Evolutionary conservation across 2,113 vertebrate genomes (phyloP).

Genomic region (Pithys albifrons): DNA sequence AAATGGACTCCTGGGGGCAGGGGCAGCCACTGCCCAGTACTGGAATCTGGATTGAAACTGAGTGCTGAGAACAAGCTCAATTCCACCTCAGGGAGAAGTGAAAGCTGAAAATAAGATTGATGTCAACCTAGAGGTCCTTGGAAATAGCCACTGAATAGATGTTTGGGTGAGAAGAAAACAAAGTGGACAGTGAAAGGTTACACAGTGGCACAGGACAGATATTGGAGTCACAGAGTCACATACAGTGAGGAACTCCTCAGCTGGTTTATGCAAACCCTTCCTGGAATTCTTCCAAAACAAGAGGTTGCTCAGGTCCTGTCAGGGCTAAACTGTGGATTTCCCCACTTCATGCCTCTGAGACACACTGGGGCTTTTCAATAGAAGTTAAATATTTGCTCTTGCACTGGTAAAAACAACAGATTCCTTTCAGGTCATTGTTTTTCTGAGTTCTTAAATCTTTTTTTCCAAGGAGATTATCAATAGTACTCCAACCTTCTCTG

Average conservation of each 20-base stretch:
- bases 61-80: neutral
- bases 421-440: neutral
- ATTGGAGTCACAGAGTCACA: neutral
- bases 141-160: neutral
- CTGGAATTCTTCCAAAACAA: neutral
- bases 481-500: neutral
- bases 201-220: neutral
- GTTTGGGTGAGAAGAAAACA: neutral
- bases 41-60: neutral
- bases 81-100: neutral
- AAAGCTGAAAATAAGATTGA: neutral
- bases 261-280: neutral
- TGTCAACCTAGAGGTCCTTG: neutral
- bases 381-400: neutral
- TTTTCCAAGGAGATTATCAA: neutral
- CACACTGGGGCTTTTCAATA: neutral
- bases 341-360: neutral
- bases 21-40: neutral
- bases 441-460: neutral
- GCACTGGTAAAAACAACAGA: neutral
- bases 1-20: neutral
- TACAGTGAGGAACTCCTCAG: neutral
- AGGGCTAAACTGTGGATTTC: neutral
- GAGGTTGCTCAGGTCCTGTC: neutral
- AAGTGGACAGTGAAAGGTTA: neutral